Evolutionary conservation across 2,797 vertebrate genomes (phyloP).

Genomic region (Ciconia nigra): DNA sequence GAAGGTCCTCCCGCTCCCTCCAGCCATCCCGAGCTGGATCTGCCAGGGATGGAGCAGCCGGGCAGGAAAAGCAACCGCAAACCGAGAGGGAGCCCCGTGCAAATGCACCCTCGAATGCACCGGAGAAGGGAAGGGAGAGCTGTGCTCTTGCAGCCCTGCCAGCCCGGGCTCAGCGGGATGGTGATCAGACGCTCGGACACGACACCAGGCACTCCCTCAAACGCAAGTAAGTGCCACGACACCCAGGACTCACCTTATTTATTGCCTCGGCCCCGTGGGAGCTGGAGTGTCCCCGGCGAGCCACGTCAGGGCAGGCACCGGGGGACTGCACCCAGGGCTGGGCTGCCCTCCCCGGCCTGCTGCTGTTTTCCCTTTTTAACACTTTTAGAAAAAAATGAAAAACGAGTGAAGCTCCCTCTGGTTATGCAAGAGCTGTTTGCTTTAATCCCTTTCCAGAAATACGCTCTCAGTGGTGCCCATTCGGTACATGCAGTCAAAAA

Average conservation of each 20-base stretch:
- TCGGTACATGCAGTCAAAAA: not conserved
- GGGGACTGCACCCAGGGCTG: not conserved
- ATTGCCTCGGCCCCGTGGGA: rapidly evolving
- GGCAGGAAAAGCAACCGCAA: not conserved
- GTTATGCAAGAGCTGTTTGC: not conserved
- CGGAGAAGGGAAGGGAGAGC: not conserved
- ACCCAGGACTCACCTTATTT: not conserved
- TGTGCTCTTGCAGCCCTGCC: not conserved
- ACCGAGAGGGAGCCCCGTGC: rapidly evolving
- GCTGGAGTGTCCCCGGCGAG: rapidly evolving
- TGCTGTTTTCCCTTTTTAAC: not conserved
- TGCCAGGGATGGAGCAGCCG: not conserved
- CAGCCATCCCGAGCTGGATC: not conserved
- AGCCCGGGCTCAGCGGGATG: rapidly evolving
- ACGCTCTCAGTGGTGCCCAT: rapidly evolving
- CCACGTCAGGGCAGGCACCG: not conserved
- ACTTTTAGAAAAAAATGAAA: not conserved
- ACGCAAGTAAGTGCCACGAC: rapidly evolving
- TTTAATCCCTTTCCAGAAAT: not conserved
- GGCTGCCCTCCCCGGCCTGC: not conserved
- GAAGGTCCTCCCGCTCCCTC: not conserved
- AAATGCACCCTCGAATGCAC: rapidly evolving
- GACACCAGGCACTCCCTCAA: not conserved
- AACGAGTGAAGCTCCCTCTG: not conserved
- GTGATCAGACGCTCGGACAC: rapidly evolving